Base-by-base conservation (phyloP, 2,888 invertebrate species). In the Romanomermis culicivorax region DNA sequence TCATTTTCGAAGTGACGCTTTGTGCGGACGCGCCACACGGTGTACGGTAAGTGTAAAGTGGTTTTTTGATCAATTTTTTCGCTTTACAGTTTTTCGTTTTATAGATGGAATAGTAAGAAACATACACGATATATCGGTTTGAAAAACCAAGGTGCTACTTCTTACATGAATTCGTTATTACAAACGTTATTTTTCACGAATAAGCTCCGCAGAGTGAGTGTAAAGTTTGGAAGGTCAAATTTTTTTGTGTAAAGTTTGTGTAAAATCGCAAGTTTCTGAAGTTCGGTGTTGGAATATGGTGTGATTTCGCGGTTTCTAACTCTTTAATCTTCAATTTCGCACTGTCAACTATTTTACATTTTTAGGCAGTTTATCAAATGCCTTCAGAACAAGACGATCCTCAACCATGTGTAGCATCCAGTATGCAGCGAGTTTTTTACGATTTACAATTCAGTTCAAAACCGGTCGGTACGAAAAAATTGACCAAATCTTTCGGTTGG, bases 401-500 rank as follows among this genome's bases (percentile, higher is more conserved):
- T 54, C 83, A 85, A 57, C 84, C 83, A 71, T 85, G 84, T 66
- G 91, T 91, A 26, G 91, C 95, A 1, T 75, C 97, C 61, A 95
- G 95, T 24, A 76, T 97, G 63, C 97, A 97, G 72, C 77, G 95
- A 69, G 93, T 97, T 43, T 99, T 97, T 74, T 91, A 91, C 69
- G 95, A 97, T 71, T 75, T 99, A 58, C 95, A 97, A 73, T 89
- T 89, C 70, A 85, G 83, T 60, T 93, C 93, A 72, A 89, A 89
- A 71, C 91, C 95, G 1, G 95, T 97, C 17, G 95, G 95, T 61
- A 97, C 97, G 52, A 97, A 95, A 74, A 95, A 95, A 72, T 77
- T 99, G 56, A 99, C 97, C 17, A 89, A 93, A 73, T 91, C 93
- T 62, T 97, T 97, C 72, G 95, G 95, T 71, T 97, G 97, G 97